Percentiles rank a stretch among this genome's conserved stretches.
phyloP scores from a whole-genome alignment of 2,797 vertebrate genomes.

The Ataeniobius toweri region DNA sequence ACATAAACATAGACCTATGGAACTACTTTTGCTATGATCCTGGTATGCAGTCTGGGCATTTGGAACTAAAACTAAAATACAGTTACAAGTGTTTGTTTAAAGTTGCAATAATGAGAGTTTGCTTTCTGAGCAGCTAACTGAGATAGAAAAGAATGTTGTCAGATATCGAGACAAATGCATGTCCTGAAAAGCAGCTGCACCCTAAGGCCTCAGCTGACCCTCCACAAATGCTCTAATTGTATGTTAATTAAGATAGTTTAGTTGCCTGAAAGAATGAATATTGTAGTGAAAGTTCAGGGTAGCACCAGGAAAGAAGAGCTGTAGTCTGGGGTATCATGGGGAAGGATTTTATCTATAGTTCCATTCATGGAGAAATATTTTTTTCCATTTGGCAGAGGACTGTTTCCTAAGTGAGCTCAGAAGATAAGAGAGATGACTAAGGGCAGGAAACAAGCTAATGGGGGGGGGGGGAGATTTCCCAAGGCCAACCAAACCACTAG shows the following conservation, averaged over 20 bases:
- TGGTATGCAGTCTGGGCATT: background rate
- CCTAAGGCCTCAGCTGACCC: slow-evolving; percentile 60
- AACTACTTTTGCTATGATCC: background rate
- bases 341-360: slow-evolving; percentile 69
- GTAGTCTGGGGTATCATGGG: slow-evolving; percentile 61
- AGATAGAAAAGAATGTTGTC: slow-evolving; percentile 41
- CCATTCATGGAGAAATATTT: slow-evolving; percentile 74
- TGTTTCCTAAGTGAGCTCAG: slow-evolving; percentile 47
- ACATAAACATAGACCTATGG: background rate
- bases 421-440: slow-evolving; percentile 78
- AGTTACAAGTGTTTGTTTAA: background rate
- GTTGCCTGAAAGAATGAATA: slow-evolving; percentile 47
- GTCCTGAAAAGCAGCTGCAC: slow-evolving; percentile 49
- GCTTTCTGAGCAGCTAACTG: slow-evolving; percentile 27
- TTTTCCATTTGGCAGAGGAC: slow-evolving; percentile 59
- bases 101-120: slow-evolving; percentile 2
- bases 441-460: slow-evolving; percentile 77
- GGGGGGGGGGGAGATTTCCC: slow-evolving; percentile 70
- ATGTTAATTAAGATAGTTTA: slow-evolving; percentile 60
- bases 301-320: slow-evolving; percentile 44
- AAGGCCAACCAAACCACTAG: slow-evolving; percentile 65
- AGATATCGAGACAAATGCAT: slow-evolving; percentile 42
- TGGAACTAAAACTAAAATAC: background rate
- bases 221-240: slow-evolving; percentile 50
- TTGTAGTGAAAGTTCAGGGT: slow-evolving; percentile 46